Evolutionary conservation across 2,797 vertebrate genomes (phyloP).

Genomic region (Notolepis coatsorum): DNA sequence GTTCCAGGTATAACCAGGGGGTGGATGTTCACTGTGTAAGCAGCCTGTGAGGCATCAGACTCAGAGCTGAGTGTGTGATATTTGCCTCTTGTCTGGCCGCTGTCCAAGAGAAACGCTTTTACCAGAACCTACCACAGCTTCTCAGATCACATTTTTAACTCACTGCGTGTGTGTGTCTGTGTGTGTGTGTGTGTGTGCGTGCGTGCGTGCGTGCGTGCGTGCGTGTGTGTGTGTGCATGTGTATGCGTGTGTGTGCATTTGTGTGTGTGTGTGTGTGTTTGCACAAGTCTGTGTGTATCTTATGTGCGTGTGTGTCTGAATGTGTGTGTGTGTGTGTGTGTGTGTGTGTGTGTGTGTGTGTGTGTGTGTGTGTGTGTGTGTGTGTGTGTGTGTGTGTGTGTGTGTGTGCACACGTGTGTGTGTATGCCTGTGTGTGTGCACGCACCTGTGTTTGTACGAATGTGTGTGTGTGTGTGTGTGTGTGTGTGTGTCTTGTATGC

Average conservation of each 20-base stretch:
- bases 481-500: background rate
- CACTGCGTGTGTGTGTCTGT: background rate
- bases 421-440: too few species aligned
- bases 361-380: too few species aligned
- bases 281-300: constrained; percentile 9
- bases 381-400: too few species aligned
- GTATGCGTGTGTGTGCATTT: constrained; percentile 2
- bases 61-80: constrained; percentile 29
- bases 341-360: background rate
- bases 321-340: background rate
- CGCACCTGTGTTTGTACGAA: too few species aligned
- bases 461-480: too few species aligned
- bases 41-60: background rate
- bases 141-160: constrained; percentile 19
- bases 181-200: background rate
- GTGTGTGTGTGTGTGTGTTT: background rate
- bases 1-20: constrained; percentile 11
- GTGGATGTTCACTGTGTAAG: background rate
- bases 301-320: background rate
- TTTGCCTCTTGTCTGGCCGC: constrained; percentile 49
- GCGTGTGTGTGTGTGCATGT: constrained; percentile 12
- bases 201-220: background rate
- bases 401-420: too few species aligned
- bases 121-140: constrained; percentile 45
- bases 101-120: constrained; percentile 57